Evolutionary conservation across 1,140 invertebrate genomes (phyloP), one percentile per base, ranked within the genome.

Genomic region (Xylocopa sonorina): DNA sequence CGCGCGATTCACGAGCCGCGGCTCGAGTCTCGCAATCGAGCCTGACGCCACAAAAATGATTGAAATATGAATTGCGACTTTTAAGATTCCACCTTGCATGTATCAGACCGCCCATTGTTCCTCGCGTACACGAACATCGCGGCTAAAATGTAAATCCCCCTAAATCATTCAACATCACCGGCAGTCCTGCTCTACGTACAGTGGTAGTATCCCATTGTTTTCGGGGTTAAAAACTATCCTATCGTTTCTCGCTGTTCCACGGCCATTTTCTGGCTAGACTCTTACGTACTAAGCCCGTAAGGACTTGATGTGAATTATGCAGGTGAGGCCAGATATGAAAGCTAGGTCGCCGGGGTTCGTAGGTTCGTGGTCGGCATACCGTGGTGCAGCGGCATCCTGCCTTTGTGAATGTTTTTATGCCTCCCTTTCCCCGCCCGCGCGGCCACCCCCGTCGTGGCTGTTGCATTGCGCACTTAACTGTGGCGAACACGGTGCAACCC

Each of bases 381-480:
- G 73, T 75, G 80, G 38, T 78, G 79, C 77, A 78, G 67, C 81
- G 78, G 82, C 79, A 87, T 90, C 88, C 88, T 87, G 87, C 83
- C 88, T 89, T 90, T 90, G 89, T 89, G 77, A 85, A 67, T 81
- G 84, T 85, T 74, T 75, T 66, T 67, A 51, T 66, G 21, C 27
- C 27, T 71, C 24, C 50, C 55, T 57, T 12, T 74, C 51, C 48
- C n/a, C 62, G 71, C 14, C 14, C 67, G 48, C 41, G 6, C n/a
- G 9, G 5, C 48, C 18, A 12, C n/a, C 24, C 50, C n/a, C 50
- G 10, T 18, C 53, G n/a, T 43, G 24, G 41, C 41, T 69, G 27
- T 68, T 66, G 18, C 50, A n/a, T 32, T 24, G 21, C 27, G 9
- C 55, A 58, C 53, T 41, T 34, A n/a, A 41, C 38, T 18, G 27